Percentiles rank a stretch among this genome's conserved stretches.
phyloP scores from a whole-genome alignment of 2,888 invertebrate species.

The Rhamphomyia laevipes region DNA sequence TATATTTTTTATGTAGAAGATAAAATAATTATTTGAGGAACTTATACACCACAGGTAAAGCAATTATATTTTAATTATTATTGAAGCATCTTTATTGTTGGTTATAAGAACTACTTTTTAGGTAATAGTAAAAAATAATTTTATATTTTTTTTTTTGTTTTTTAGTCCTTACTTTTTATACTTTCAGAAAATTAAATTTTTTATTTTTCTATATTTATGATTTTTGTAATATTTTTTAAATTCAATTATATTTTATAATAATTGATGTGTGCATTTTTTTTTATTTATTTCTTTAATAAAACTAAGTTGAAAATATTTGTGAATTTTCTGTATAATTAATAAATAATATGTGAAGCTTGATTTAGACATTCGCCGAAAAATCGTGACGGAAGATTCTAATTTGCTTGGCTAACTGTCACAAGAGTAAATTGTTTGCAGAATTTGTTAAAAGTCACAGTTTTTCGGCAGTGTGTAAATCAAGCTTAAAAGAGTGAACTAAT shows the following conservation, averaged over 20 bases:
- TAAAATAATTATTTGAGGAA: slow-evolving; percentile 27
- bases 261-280: slow-evolving; percentile 1
- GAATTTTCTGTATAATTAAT: no score
- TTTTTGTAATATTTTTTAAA: not conserved
- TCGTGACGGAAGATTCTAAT: no score
- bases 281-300: not conserved
- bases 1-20: slow-evolving; percentile 4
- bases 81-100: slow-evolving; percentile 4
- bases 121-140: not conserved
- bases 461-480: no score
- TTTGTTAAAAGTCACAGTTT: no score
- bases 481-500: no score
- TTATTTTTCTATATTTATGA: no score
- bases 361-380: no score
- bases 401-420: no score
- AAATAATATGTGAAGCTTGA: no score
- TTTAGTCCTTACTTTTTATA: slow-evolving; percentile 3
- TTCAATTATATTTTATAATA: not conserved
- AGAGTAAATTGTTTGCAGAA: no score
- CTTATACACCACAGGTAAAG: slow-evolving; percentile 34
- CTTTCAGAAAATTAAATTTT: not conserved
- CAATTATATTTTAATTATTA: slow-evolving; percentile 14
- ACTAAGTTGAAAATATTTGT: no score
- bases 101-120: not conserved
- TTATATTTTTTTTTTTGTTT: not conserved